phyloP scores from a whole-genome alignment of 2,797 vertebrate genomes.

The Eremophila alpestris region DNA sequence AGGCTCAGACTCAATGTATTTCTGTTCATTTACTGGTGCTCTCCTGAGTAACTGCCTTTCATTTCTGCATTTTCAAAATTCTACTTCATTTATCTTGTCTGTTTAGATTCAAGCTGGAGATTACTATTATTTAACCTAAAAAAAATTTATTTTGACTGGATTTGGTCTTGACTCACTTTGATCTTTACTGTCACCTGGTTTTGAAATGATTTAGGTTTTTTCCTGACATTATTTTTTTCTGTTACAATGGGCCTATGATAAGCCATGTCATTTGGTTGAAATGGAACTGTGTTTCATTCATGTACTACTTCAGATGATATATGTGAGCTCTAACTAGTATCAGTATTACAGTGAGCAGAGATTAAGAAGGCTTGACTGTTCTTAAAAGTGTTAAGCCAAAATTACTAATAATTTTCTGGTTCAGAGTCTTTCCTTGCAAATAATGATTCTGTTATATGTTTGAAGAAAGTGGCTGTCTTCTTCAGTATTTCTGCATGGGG shows the following conservation, averaged over 20 bases:
- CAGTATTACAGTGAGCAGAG: background rate
- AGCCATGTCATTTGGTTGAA: background rate
- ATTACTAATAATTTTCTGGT: background rate
- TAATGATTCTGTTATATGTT: background rate
- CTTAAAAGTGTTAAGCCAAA: background rate
- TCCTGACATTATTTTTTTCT: background rate
- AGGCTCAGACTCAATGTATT: background rate
- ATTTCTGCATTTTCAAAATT: background rate
- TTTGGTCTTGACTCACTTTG: background rate
- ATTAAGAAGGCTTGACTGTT: background rate
- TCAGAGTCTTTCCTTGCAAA: background rate
- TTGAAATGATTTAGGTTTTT: background rate
- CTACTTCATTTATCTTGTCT: background rate
- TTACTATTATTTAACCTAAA: background rate
- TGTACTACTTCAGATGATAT: background rate
- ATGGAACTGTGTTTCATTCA: slow-evolving; percentile 12
- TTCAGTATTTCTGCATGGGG: background rate
- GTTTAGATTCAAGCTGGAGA: background rate
- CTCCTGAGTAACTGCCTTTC: background rate
- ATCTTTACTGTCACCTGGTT: background rate
- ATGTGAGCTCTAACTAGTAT: background rate
- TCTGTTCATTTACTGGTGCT: background rate
- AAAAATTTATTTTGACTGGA: background rate
- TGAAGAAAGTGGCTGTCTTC: background rate
- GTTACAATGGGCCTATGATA: background rate